Base-by-base conservation (phyloP, 2,113 vertebrate genomes). In the Oxygymnocypris stewartii region DNA sequence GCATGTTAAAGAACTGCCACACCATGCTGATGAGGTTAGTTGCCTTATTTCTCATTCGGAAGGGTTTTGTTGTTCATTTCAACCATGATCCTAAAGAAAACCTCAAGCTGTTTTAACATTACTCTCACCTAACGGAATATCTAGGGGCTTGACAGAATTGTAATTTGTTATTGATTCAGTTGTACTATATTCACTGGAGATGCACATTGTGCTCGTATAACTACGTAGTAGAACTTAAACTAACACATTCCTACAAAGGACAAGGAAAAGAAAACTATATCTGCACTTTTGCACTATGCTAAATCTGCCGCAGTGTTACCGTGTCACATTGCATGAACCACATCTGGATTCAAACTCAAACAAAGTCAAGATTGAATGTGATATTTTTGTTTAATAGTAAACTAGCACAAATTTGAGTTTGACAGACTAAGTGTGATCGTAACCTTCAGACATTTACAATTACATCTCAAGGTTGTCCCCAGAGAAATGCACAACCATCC, bases 1-100 rank as follows among this genome's bases (percentile, higher is more conserved):
- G 86, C 88, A 94, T 90, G 91, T 90, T 92, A 90, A 92, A 88
- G 78, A 89, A 87, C 89, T 92, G 91, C 90, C 92, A 88, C 88
- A 91, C 92, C 90, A 90, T 88, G 89, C 88, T 90, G 91, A 93
- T 92, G 92, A 93, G 90, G 71, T 90, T 84, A 84, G 84, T 90
- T 82, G 82, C 28, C 84, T 71, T 84, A 87, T 89, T 86, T 82
- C 83, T 86, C 79, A 79, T 87, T 89, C 84, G 85, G 86, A 90
- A 91, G 90, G 90, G 88, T 90, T 88, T 84, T 88, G 82, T 80
- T 89, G 31, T 57, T 49, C 31, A 89, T 88, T 87, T 84, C 18
- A 4, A 67, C 31, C 74, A 57, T 84, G 80, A 87, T 87, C 86
- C 86, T 78, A 84, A 83, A 87, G 71, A 87, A 86, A 63, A 87